These are phyloP conservation scores for Esox niger DNA, from an alignment of 2,113 vertebrate species.

Conservation along the genomic window DNA sequence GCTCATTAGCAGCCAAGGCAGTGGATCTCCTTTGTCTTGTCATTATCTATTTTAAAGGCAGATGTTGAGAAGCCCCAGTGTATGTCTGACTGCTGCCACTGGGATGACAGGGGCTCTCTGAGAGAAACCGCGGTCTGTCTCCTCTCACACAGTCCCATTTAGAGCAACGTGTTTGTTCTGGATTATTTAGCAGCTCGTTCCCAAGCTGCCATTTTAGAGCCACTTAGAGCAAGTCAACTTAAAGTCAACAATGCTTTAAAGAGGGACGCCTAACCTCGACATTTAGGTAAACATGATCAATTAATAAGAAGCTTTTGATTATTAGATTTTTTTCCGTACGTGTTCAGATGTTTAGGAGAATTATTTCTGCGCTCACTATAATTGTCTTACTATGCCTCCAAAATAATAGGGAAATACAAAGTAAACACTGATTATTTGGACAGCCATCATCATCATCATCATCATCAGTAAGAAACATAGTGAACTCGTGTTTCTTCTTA, in stretches of 20 bases:
- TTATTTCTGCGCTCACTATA: not conserved
- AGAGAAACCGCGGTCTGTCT: conserved; percentile 22
- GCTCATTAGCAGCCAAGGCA: conserved; percentile 72
- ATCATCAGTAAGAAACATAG: no score
- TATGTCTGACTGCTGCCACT: conserved; percentile 65
- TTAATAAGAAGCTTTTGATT: conserved; percentile 57
- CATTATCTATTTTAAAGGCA: conserved; percentile 76
- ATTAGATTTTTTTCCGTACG: no score
- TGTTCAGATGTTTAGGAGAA: conserved; percentile 18
- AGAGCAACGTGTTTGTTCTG: conserved; percentile 69
- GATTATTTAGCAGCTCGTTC: conserved; percentile 73
- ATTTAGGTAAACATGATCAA: conserved; percentile 58
- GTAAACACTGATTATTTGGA: no score
- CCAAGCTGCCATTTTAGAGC: conserved; percentile 66
- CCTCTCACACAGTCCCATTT: conserved; percentile 54
- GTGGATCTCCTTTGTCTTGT: conserved; percentile 67
- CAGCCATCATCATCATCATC: no score
- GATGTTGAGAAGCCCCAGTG: conserved; percentile 69
- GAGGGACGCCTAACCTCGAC: conserved; percentile 52
- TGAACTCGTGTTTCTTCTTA: no score
- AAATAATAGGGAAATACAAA: not conserved
- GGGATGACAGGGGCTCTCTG: conserved; percentile 49
- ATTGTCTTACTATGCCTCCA: not conserved
- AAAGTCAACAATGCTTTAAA: conserved; percentile 71
- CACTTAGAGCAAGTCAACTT: conserved; percentile 68